Conservation (phyloP, 2,888 invertebrate species). For the Schrankia costaestrigalis region DNA sequence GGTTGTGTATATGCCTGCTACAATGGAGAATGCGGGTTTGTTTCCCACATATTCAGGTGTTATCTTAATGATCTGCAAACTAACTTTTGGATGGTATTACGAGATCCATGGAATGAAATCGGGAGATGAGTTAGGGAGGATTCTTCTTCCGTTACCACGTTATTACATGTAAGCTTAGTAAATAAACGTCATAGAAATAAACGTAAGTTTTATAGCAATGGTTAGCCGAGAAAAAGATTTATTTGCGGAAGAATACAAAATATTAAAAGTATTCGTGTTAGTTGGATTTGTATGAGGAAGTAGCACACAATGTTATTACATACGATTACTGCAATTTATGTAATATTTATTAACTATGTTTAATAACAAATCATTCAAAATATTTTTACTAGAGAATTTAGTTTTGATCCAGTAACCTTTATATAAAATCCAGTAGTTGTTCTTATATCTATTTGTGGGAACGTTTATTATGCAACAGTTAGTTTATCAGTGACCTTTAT, state of each 20-base stretch:
- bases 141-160: no score
- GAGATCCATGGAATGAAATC: no score
- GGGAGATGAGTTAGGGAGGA: no score
- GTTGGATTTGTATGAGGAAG: conserved; percentile 24
- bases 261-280: conserved; percentile 23
- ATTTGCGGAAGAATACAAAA: conserved; percentile 28
- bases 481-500: conserved; percentile 17
- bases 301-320: conserved; percentile 14
- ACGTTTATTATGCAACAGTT: conserved; percentile 11
- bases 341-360: conserved; percentile 17
- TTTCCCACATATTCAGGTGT: no score
- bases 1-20: no score
- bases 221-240: conserved; percentile 22
- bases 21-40: no score
- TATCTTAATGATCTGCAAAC: no score
- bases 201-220: conserved; percentile 11
- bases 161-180: no score
- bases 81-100: no score
- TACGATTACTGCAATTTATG: conserved; percentile 25
- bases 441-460: no score
- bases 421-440: no score
- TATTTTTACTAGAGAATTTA: no score
- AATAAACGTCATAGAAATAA: conserved; percentile 15
- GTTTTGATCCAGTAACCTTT: not conserved
- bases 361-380: conserved; percentile 12